Evolutionary conservation across 2,888 invertebrate genomes (phyloP), one percentile per base, ranked within the genome.

Genomic region (Branchinecta sandiegonensis): DNA sequence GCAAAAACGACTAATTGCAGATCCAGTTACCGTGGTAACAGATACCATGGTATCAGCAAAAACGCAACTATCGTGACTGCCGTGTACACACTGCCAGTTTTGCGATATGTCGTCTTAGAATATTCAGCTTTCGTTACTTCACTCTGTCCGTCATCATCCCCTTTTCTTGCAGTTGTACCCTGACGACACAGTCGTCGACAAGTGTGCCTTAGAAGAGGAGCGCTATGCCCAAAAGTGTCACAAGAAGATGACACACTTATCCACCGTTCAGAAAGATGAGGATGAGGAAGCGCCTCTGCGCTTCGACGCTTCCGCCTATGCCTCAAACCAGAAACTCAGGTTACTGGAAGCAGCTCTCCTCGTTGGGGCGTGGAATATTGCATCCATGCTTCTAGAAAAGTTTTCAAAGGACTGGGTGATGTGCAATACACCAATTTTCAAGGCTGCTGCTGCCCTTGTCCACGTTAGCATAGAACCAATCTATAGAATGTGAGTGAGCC

Each of bases 321-420:
- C 81, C 76, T 80, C 78, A 67, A 97, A 99, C 80, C 96, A 99
- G 79, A 97, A 97, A 79, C 85, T 95, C 74, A 91, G 94, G 46
- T 81, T 99, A 46, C 88, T 92, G 74, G 91, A 94, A 77, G 93
- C 94, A 0, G 79, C 96, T 66, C 77, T 97, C 10, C 84, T 85
- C 72, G 85, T 94, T 72, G 94, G 92, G 1, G 93, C 92, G 74
- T 97, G 96, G 96, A 83, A 85, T 17, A 88, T 88, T 75, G 93
- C 93, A 5, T 83, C 86, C 71, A 82, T 83, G 72, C 81, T 99
- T 70, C 85, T 91, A 47, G 86, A 86, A 73, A 83, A 88, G 68
- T 80, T 97, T 71, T 97, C 97, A 0, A 86, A 88, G 69, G 85
- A 86, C 77, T 86, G 86, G 72, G 84, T 87, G 11, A 84, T 90